phyloP scores from a whole-genome alignment of 92 coral and sea anemone genomes.

The Montipora capitata region DNA sequence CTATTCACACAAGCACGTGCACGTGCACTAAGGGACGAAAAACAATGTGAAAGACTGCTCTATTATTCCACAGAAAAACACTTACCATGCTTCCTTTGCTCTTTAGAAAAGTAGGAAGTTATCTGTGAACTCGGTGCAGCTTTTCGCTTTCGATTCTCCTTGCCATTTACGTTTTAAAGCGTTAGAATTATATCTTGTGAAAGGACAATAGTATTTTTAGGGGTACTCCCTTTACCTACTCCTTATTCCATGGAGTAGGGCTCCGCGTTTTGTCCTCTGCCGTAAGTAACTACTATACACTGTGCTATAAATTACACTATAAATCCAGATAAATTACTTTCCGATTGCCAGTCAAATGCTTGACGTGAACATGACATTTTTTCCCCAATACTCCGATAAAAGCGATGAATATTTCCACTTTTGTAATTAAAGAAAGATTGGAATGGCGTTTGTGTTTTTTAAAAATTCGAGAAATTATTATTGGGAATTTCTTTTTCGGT shows the following conservation, averaged over 20 bases:
- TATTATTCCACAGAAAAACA: slow-evolving; percentile 33
- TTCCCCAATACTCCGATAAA: slow-evolving; percentile 32
- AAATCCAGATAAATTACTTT: slow-evolving; percentile 45
- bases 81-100: slow-evolving; percentile 50
- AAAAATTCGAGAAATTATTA: slow-evolving; percentile 10
- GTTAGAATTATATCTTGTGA: slow-evolving; percentile 17
- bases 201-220: no score
- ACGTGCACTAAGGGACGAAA: no score
- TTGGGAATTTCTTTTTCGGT: slow-evolving; percentile 42
- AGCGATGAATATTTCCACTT: slow-evolving; percentile 29
- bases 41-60: slow-evolving; percentile 46
- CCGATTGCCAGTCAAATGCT: not conserved
- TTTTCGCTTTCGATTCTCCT: no score
- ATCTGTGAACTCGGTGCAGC: slow-evolving; percentile 44
- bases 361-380: not conserved
- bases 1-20: no score
- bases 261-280: no score
- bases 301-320: slow-evolving; percentile 36
- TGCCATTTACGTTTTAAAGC: not conserved
- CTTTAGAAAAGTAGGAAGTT: slow-evolving; percentile 56
- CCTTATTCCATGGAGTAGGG: no score
- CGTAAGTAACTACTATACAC: not conserved
- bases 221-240: no score
- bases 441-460: slow-evolving; percentile 27
- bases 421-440: slow-evolving; percentile 8